A percentile compares a stretch with the other conserved stretches of the same genome.
Evolutionary conservation across 2,113 vertebrate species (phyloP).

Genomic region (Rafetus swinhoei): DNA sequence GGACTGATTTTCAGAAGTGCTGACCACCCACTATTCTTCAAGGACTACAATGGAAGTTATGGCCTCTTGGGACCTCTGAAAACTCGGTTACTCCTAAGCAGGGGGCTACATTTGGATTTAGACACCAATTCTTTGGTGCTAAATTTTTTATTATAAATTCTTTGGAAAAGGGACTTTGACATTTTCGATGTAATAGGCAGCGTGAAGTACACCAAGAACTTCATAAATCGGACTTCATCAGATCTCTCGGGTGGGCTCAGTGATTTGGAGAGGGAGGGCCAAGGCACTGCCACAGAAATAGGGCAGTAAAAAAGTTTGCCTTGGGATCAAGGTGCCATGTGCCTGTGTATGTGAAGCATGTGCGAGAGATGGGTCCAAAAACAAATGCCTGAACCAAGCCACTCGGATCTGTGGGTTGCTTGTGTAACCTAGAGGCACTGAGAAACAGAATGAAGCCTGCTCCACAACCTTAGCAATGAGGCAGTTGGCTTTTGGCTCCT

Average conservation of each 20-base stretch:
- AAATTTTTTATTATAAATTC: neutral
- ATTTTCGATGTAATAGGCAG: neutral
- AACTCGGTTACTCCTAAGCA: neutral
- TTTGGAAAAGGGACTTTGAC: neutral
- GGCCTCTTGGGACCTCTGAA: neutral
- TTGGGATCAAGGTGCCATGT: neutral
- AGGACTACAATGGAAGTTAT: neutral
- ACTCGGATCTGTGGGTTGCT: conserved; percentile 34
- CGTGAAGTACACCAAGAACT: neutral
- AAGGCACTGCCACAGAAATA: neutral
- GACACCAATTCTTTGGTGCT: neutral
- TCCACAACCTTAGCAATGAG: too few relatives aligned
- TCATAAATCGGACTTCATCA: neutral
- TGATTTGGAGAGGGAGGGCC: neutral
- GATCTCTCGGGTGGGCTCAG: neutral
- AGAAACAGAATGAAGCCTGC: too few relatives aligned
- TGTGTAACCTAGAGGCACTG: too few relatives aligned
- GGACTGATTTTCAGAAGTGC: neutral
- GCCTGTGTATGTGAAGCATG: neutral
- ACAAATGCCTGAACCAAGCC: neutral
- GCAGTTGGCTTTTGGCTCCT: too few relatives aligned
- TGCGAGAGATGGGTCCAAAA: neutral
- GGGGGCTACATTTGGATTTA: neutral
- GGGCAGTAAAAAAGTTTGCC: neutral
- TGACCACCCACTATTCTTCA: neutral